These are phyloP conservation scores for Phenganax subtilis DNA, from an alignment of 92 coral and sea anemone species.

Conservation along the genomic window DNA sequence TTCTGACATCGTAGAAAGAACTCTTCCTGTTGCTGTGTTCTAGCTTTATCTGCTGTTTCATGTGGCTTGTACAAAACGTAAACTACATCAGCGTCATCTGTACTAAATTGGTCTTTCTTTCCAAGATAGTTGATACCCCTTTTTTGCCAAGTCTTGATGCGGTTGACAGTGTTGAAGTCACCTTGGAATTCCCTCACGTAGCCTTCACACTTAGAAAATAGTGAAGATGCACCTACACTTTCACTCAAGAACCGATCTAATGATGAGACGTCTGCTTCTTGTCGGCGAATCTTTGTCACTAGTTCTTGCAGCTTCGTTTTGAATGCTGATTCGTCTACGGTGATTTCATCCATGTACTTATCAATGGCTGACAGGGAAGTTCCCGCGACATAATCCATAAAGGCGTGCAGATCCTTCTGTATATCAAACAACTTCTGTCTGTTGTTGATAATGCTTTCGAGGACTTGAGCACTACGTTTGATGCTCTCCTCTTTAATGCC, in stretches of 20 bases:
- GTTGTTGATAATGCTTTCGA: not conserved
- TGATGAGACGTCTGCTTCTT: conserved; percentile 1
- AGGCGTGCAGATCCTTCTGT: not conserved
- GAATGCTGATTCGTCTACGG: conserved; percentile 1
- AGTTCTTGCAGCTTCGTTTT: not conserved
- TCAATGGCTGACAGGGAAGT: not conserved
- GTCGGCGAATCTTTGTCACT: not conserved
- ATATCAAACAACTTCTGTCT: conserved; percentile 2
- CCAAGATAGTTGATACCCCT: not conserved
- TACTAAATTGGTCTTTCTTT: not conserved
- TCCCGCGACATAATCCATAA: not conserved
- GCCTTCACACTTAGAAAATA: not conserved
- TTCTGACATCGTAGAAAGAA: not conserved
- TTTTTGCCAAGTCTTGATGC: not conserved
- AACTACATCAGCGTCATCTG: not conserved
- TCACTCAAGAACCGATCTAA: not conserved
- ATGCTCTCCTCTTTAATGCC: not conserved
- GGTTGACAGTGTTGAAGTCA: not conserved
- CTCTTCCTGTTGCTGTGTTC: not conserved
- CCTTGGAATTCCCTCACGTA: not conserved
- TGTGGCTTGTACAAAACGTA: not conserved
- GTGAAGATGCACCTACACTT: not conserved
- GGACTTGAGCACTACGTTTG: not conserved
- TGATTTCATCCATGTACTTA: not conserved
- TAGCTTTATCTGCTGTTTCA: not conserved